Evolutionary conservation across 2,113 vertebrate species (phyloP), one percentile per base, ranked within the genome.

Genomic region (Eurystomus gularis): DNA sequence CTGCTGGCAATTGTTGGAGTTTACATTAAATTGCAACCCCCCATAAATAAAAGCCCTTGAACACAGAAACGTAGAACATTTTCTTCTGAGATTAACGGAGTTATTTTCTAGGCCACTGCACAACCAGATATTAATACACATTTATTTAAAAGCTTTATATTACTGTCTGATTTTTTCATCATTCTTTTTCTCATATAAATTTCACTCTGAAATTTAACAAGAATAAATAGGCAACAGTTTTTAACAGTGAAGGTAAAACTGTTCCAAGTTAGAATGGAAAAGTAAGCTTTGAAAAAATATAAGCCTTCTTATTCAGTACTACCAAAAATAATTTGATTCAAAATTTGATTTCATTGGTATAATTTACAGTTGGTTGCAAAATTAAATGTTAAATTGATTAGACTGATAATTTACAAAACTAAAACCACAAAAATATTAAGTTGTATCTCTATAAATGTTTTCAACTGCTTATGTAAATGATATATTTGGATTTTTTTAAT

Each of bases 71-170:
- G 12, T 19, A 78, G 5, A 68, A 7, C 70, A 10, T 75, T 77
- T 92, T 81, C 15, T 83, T 80, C 52, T 71, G 66, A 95, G 69
- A 93, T 87, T 79, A 90, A 92, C 93, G 85, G 55, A 94, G 10
- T 1, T 15, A 75, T 97, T 90, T 89, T 95, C 86, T 88, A 87
- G 72, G 86, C 64, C 35, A 70, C 54, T 65, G 49, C 48, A 88
- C 31, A 95, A 76, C 10, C 17, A 70, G 40, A 5, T 86, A 81
- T 62, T 95, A 93, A 84, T 93, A 95, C 62, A 71, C 26, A 86
- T 61, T 66, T 92, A 48, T 86, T 93, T 80, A 48, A 55, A 88
- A 57, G 8, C 16, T 37, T 83, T 75, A 11, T 86, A 82, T 60
- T 82, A 61, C 48, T 90, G 31, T 85, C 21, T 42, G 17, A 39